Percentiles rank a stretch among this genome's conserved stretches.
Conservation (phyloP, 2,888 invertebrate genomes). For the Noctua pronuba region DNA sequence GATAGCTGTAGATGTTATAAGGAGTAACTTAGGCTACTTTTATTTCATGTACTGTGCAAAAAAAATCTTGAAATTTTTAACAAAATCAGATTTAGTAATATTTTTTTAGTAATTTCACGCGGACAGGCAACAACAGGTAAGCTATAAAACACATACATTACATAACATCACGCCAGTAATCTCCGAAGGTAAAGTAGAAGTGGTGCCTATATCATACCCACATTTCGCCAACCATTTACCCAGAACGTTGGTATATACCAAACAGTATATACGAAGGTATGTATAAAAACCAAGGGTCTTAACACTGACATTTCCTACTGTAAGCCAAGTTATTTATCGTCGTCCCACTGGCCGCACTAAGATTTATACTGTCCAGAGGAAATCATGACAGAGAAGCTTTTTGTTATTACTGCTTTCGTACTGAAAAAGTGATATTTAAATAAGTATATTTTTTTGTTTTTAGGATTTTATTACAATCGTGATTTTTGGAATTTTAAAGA, state of each 20-base stretch:
- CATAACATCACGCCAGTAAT: background rate
- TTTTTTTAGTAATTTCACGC: too few relatives aligned
- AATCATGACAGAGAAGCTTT: conserved; percentile 76
- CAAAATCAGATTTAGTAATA: too few relatives aligned
- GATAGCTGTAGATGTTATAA: too few relatives aligned
- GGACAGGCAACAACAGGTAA: background rate
- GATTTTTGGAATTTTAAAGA: background rate
- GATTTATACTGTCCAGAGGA: conserved; percentile 83
- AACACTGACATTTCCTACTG: conserved; percentile 65
- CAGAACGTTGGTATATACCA: conserved; percentile 2
- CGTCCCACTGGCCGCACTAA: conserved; percentile 82
- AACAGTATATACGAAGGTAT: conserved; percentile 44
- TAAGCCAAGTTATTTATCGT: conserved; percentile 85
- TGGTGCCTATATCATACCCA: background rate
- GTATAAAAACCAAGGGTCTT: conserved; percentile 65
- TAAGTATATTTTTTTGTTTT: conserved; percentile 4
- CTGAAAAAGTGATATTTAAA: conserved; percentile 31
- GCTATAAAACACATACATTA: background rate
- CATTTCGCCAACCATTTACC: background rate
- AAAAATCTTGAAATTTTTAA: too few relatives aligned
- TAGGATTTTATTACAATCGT: background rate
- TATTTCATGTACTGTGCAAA: too few relatives aligned
- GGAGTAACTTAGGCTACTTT: too few relatives aligned
- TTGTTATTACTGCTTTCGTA: conserved; percentile 74
- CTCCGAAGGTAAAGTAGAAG: background rate